Conservation (phyloP, 2,113 vertebrate species). For the Dromaius novaehollandiae region DNA sequence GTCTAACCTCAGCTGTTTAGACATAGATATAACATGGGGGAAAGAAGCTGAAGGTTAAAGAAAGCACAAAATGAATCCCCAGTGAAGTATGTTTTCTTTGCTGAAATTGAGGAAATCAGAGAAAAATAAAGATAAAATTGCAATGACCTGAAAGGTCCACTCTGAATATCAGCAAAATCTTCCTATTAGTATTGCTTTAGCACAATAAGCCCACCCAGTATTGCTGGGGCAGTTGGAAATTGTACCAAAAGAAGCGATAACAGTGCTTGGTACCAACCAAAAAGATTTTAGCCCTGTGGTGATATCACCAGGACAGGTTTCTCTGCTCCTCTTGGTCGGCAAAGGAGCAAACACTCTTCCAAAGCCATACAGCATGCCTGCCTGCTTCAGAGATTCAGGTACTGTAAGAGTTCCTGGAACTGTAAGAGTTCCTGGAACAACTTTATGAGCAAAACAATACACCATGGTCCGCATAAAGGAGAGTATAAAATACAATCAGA, state of each 20-base stretch:
- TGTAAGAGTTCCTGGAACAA: neutral
- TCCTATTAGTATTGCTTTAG: neutral
- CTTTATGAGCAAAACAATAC: neutral
- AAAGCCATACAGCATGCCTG: neutral
- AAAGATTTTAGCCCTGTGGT: neutral
- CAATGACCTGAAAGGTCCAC: neutral
- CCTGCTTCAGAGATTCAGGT: neutral
- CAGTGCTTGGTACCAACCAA: neutral
- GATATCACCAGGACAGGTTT: neutral
- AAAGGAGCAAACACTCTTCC: neutral
- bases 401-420: neutral
- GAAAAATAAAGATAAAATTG: neutral
- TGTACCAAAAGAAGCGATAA: neutral
- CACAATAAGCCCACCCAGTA: neutral
- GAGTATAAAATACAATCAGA: neutral
- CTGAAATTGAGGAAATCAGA: neutral
- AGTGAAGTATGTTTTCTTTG: neutral
- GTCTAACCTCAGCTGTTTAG: neutral
- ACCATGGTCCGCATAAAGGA: neutral
- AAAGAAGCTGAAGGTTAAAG: neutral
- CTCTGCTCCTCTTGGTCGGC: neutral
- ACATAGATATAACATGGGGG: neutral
- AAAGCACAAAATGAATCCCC: neutral
- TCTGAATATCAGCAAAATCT: neutral
- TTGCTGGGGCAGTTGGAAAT: neutral